A percentile compares a stretch with the other conserved stretches of the same genome.
These are phyloP conservation scores for Vanessa atalanta DNA, from an alignment of 1,140 invertebrate genomes.

Conservation along the genomic window DNA sequence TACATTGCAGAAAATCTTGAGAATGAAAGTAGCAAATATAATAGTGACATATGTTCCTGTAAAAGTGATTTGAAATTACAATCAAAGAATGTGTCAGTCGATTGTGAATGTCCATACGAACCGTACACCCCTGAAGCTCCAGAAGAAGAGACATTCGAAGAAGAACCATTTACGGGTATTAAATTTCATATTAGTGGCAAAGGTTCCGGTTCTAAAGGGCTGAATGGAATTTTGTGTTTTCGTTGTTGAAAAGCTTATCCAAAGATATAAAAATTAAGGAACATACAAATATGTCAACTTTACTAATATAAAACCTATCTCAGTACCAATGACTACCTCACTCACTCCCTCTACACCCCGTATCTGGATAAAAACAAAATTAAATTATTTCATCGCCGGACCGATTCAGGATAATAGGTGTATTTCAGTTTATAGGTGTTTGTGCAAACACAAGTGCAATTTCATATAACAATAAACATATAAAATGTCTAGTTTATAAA, in stretches of 20 bases:
- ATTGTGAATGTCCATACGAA: conserved; percentile 48
- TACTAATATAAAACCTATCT: too few species aligned
- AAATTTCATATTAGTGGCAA: conserved; percentile 51
- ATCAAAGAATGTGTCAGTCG: conserved; percentile 20
- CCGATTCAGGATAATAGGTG: too few species aligned
- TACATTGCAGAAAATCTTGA: conserved; percentile 42
- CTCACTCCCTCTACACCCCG: too few species aligned
- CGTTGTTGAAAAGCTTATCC: conserved; percentile 13
- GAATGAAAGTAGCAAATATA: neutral
- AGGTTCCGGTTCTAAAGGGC: conserved; percentile 53
- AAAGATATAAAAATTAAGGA: neutral
- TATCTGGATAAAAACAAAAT: too few species aligned
- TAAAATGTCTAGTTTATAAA: too few species aligned
- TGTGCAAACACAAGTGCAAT: too few species aligned
- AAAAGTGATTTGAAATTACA: conserved; percentile 18
- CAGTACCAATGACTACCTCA: too few species aligned
- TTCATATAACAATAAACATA: too few species aligned
- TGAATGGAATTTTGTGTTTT: conserved; percentile 56
- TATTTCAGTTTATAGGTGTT: too few species aligned
- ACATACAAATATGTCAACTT: neutral
- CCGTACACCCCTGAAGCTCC: neutral
- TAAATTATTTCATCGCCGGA: too few species aligned
- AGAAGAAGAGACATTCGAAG: neutral
- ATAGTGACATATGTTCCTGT: conserved; percentile 34
- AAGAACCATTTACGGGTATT: conserved; percentile 44